Evolutionary conservation across 2,113 vertebrate species (phyloP), one percentile per base, ranked within the genome.

Genomic region (Arvicanthis niloticus): DNA sequence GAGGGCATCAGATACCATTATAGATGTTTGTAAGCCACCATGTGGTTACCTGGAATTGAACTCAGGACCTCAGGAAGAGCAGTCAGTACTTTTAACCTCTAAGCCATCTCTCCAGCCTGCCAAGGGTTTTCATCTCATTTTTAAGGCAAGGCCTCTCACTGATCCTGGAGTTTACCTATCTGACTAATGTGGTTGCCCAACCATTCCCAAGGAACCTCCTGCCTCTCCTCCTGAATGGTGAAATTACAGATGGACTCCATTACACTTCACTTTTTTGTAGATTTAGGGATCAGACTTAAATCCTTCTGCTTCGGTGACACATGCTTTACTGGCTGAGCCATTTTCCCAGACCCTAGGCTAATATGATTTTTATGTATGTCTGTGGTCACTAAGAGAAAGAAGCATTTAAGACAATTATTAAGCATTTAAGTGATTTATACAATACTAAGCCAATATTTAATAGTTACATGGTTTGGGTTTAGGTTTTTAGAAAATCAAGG

Each of bases 401-500:
- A 34, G 8, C 72, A 90, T 31, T 75, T 81, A 58, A 58, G 51
- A 60, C 21, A 40, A 60, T 40, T 40, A 11, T 15, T 82, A 82
- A 29, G 37, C 42, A 16, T 84, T 62, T 84, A 72, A 72, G 7
- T n/a, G 12, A 16, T 29, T 84, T 40, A 84, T 15, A 84, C n/a
- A 84, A 84, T 29, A 21, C 58, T 24, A 92, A 88, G 11, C 31
- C 22, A 37, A 73, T 70, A 93, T 78, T 88, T 96, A 86, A 82
- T 42, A 48, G 24, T 19, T 60, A 75, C 7, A 5, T 19, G 31
- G 34, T 60, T 7, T 42, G 72, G 12, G 22, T 86, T 91, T 90
- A 82, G 37, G 31, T 77, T 96, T 95, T 97, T 91, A 85, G n/a
- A 93, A 84, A 87, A 82, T 87, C 40, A 78, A 42, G 4, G 4